Base-by-base conservation (phyloP, 2,797 vertebrate genomes). In the Cynopterus sphinx region DNA sequence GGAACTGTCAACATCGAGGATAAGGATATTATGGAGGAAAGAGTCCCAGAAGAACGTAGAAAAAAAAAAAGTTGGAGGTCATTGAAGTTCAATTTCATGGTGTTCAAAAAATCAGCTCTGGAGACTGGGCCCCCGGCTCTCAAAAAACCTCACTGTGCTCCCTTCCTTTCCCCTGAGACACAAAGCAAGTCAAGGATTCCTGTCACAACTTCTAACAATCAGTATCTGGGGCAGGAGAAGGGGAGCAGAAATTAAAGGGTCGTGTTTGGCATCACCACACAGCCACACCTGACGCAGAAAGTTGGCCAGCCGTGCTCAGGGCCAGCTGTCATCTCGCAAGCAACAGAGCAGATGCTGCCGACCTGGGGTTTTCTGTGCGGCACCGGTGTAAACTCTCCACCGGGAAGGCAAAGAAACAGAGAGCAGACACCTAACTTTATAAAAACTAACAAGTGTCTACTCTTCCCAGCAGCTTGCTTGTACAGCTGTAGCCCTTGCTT, bases 401-500 rank as follows among this genome's bases (percentile, higher is more conserved):
- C 95, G 92, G 43, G 77, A 88, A 96, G 86, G 84, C 77, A 87
- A 82, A 55, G 9, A 17, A 73, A 96, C 94, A 96, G 67, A 94
- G 82, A 53, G 84, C 28, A 89, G 94, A 97, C 97, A 96, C 59
- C 31, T 87, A 91, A 92, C 83, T 97, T 97, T 65, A 86, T 91
- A 94, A 97, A 97, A 79, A 21, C 51, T 96, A 96, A 97, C 70
- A 94, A 97, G 88, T 86, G 87, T 97, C 95, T 98, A 96, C 96
- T 97, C 90, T 83, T 95, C 10, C 71, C 90, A 70, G 51, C 16
- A 75, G 53, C 39, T 96, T 95, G 94, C 90, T 97, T 92, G 39
- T 85, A 92, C 70, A 96, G 68, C 70, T 98, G 87, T 73, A 77
- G 57, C 26, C 24, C 8, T 83, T 53, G 46, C n/a, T 59, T 19